Base-by-base conservation (phyloP, 2,888 invertebrate genomes). In the Hydraecia micacea region DNA sequence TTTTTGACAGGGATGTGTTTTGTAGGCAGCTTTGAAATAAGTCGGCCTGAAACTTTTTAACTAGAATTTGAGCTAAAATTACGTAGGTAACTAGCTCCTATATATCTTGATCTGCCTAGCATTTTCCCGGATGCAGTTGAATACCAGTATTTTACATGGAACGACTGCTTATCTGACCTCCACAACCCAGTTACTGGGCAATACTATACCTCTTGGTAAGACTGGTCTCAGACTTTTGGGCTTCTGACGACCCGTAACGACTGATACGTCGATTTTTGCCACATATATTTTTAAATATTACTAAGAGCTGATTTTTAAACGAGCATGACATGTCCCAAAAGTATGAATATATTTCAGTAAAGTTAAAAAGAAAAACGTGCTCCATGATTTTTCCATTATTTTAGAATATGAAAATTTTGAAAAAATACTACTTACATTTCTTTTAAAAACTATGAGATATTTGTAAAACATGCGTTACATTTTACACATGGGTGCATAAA, bases 261-360 rank as follows among this genome's bases (percentile, higher is more conserved):
- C 15, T 46, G 21, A 1, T 49, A 18, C 1, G 49, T 1, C 6
- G 18, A 60, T 28, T 28, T 28, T 18, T 15, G 15, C 15, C 28
- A 60, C 15, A n/a, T 1, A 13, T 46, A 1, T 28, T 25, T 49
- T 21, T 21, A 13, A 49, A 32, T 25, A 49, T 9, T 18, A 55
- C n/a, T 36, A 13, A 60, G n/a, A 69, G 21, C 21, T 42, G 8
- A 15, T n/a, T 49, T 77, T 77, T 42, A 11, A 32, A 49, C n/a
- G 42, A 79, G 39, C 39, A n/a, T 15, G 36, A 39, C n/a, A 49
- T 49, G 55, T 25, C 32, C n/a, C 32, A 2, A 42, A 60, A 67
- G 7, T 39, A 76, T 55, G 60, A 78, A 84, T 68, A 49, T 36
- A 55, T 83, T 77, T 66, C 36, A 46, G 46, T 46, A 46, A 63